phyloP scores from a whole-genome alignment of 2,888 invertebrate species.

The Griposia aprilina region DNA sequence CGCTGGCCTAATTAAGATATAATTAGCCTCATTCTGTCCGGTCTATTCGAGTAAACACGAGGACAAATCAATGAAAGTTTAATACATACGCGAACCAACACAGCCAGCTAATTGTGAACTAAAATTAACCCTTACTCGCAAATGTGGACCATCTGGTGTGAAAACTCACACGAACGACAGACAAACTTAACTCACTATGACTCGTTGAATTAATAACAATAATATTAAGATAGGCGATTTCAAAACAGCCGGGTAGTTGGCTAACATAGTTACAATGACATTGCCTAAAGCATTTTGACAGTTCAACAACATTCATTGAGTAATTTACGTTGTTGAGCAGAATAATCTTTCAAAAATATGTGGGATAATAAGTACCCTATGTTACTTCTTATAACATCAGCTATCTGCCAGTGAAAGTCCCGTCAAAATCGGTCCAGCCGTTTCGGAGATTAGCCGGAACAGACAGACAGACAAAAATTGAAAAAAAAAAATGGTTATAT shows the following conservation, averaged over 20 bases:
- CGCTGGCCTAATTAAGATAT: slow-evolving; percentile 13
- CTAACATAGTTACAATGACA: neutral
- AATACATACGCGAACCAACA: slow-evolving; percentile 25
- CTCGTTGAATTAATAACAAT: slow-evolving; percentile 36
- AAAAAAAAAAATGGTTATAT: too few species aligned
- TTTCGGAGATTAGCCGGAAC: too few species aligned
- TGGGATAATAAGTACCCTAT: too few species aligned
- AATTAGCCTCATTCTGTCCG: slow-evolving; percentile 20
- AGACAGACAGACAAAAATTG: too few species aligned
- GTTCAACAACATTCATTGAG: neutral
- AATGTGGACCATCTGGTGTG: slow-evolving; percentile 67
- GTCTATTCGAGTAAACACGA: neutral
- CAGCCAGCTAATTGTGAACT: slow-evolving; percentile 47
- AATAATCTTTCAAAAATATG: neutral
- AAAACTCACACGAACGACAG: slow-evolving; percentile 60
- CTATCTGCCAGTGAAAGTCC: too few species aligned
- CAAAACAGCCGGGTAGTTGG: neutral
- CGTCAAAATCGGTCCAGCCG: too few species aligned
- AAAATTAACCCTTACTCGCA: slow-evolving; percentile 67
- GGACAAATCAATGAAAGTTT: slow-evolving; percentile 28
- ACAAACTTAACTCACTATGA: slow-evolving; percentile 53
- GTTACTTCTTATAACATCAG: too few species aligned
- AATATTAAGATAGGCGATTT: slow-evolving; percentile 10
- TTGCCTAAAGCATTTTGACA: neutral
- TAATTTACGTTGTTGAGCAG: neutral